phyloP scores from a whole-genome alignment of 2,888 invertebrate species.

The Aphrophora alni region DNA sequence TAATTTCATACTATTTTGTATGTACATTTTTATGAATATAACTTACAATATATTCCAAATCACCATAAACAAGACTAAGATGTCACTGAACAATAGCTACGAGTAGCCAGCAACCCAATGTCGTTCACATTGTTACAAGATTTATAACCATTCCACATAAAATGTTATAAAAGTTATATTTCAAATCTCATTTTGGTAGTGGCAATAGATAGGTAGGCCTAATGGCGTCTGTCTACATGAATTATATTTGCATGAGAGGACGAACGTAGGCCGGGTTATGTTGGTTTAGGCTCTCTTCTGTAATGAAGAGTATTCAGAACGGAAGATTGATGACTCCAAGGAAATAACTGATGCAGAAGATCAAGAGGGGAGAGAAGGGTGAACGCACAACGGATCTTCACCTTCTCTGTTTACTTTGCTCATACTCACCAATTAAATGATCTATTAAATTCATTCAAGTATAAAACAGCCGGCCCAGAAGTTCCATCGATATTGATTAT shows the following conservation, averaged over 20 bases:
- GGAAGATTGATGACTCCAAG: constrained; percentile 9
- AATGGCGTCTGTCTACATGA: not conserved
- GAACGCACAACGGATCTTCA: not conserved
- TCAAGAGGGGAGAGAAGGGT: not conserved
- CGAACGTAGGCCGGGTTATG: not conserved
- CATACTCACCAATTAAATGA: not conserved
- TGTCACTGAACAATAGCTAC: too few species aligned
- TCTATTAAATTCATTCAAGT: not conserved
- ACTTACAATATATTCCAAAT: too few species aligned
- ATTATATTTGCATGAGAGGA: not conserved
- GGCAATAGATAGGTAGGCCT: not conserved
- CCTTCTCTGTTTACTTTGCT: not conserved
- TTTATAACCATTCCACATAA: not conserved
- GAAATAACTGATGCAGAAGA: constrained; percentile 6
- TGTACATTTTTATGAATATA: too few species aligned
- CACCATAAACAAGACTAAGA: too few species aligned
- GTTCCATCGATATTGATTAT: not conserved
- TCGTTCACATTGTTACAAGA: not conserved
- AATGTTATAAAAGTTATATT: not conserved
- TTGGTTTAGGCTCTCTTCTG: not conserved
- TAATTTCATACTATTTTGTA: too few species aligned
- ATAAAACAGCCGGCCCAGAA: not conserved
- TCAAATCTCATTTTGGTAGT: not conserved
- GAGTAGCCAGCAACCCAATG: too few species aligned
- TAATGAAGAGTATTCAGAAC: constrained; percentile 2